Evolutionary conservation across 2,888 invertebrate genomes (phyloP).

Genomic region (Xestia ashworthii): DNA sequence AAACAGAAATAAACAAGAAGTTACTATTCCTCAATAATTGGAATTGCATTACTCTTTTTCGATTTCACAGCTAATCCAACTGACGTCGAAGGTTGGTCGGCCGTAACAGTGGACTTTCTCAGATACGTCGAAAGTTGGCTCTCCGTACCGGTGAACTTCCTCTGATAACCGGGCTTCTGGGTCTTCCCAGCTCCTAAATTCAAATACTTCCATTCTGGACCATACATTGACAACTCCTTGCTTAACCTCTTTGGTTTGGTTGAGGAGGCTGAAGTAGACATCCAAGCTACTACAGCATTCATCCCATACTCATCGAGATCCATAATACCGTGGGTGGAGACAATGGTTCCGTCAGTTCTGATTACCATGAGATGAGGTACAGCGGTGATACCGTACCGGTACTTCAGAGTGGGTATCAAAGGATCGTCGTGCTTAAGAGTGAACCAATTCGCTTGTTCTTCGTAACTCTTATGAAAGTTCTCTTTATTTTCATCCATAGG

Average conservation of each 20-base stretch:
- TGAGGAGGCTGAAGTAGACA: slow-evolving; percentile 69
- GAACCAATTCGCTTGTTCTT: slow-evolving; percentile 86
- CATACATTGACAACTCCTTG: slow-evolving; percentile 78
- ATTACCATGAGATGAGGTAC: slow-evolving; percentile 79
- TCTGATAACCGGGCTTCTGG: slow-evolving; percentile 67
- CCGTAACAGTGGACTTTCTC: slow-evolving; percentile 66
- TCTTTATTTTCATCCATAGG: slow-evolving; percentile 79
- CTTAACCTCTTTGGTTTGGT: slow-evolving; percentile 73
- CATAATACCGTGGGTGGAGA: slow-evolving; percentile 78
- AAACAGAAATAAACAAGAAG: neutral
- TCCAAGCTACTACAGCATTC: slow-evolving; percentile 84
- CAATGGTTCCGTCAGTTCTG: slow-evolving; percentile 75
- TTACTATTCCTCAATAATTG: neutral
- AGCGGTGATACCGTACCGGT: slow-evolving; percentile 78
- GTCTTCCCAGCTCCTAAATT: slow-evolving; percentile 34
- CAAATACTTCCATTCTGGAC: slow-evolving; percentile 76
- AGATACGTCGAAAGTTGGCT: slow-evolving; percentile 44
- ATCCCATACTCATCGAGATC: slow-evolving; percentile 83
- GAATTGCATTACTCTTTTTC: neutral
- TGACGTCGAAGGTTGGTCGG: slow-evolving; percentile 4
- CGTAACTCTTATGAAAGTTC: slow-evolving; percentile 73
- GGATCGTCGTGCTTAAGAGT: slow-evolving; percentile 78
- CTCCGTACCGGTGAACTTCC: slow-evolving; percentile 64
- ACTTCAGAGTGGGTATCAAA: slow-evolving; percentile 74
- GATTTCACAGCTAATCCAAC: neutral